Evolutionary conservation across 2,113 vertebrate genomes (phyloP).

Genomic region (Paradoxurus hermaphroditus): DNA sequence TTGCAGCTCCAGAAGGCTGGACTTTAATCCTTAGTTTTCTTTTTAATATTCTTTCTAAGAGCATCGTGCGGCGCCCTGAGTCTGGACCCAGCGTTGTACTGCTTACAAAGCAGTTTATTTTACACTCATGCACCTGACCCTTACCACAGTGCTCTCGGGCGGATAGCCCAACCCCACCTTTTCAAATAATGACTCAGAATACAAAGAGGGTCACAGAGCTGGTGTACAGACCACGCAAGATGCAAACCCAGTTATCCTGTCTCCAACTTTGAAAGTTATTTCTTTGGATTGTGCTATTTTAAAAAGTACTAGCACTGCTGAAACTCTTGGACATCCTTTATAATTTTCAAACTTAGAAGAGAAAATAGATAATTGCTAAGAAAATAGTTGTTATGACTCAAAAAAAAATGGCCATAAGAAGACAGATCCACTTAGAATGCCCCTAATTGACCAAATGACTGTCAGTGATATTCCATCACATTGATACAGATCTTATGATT

Average conservation of each 20-base stretch:
- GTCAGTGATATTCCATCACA: not conserved
- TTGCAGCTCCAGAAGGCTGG: not conserved
- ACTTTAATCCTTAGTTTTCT: conserved; percentile 10
- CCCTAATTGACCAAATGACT: not conserved
- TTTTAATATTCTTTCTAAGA: conserved; percentile 23
- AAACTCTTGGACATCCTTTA: conserved; percentile 27
- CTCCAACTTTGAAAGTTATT: not conserved
- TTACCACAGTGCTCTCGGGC: not conserved
- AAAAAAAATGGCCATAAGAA: not conserved
- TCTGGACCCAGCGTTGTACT: not conserved
- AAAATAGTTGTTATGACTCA: not conserved
- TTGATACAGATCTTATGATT: not conserved
- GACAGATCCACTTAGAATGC: not conserved
- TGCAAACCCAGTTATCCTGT: not conserved
- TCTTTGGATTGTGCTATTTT: conserved; percentile 10
- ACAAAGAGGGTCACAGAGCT: not conserved
- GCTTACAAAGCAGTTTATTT: not conserved
- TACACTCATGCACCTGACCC: not conserved
- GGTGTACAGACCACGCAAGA: not conserved
- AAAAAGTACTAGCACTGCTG: conserved; percentile 14
- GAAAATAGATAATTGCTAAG: conserved; percentile 32
- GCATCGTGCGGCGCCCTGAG: not conserved
- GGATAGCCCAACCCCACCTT: not conserved
- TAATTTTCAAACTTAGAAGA: conserved; percentile 21
- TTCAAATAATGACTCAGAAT: conserved; percentile 15